phyloP scores from a whole-genome alignment of 2,888 invertebrate species.

The Chouioia cunea region DNA sequence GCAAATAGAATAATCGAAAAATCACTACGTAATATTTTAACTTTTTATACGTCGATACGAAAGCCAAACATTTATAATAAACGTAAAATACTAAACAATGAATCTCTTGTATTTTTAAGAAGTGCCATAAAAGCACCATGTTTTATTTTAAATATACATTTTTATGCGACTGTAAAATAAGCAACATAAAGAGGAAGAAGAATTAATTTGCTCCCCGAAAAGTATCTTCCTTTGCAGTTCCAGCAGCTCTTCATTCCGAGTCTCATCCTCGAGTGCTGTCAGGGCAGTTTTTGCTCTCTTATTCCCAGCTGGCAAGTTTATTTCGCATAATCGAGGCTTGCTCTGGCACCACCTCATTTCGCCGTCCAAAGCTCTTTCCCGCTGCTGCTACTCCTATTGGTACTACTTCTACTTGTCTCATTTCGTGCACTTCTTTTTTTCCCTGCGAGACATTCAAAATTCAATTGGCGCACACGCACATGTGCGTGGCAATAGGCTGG shows the following conservation, averaged over 20 bases:
- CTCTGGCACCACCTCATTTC: constrained; percentile 47
- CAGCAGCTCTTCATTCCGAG: neutral
- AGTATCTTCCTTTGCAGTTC: constrained; percentile 2
- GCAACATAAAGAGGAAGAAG: too few species aligned
- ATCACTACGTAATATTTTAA: too few species aligned
- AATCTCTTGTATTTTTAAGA: too few species aligned
- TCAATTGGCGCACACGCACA: constrained; percentile 33
- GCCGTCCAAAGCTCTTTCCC: neutral
- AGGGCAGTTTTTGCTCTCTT: constrained; percentile 43
- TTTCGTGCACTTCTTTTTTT: constrained; percentile 7
- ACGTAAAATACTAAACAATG: too few species aligned
- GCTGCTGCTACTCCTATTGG: constrained; percentile 6
- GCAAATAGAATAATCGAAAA: too few species aligned
- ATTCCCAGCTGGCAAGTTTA: constrained; percentile 56
- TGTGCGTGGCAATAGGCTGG: neutral
- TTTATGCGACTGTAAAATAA: too few species aligned
- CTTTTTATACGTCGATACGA: too few species aligned
- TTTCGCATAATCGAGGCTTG: constrained; percentile 59
- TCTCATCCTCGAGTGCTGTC: neutral
- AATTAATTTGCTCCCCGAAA: neutral
- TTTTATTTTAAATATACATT: neutral
- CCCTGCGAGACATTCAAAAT: constrained; percentile 24
- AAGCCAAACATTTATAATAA: too few species aligned
- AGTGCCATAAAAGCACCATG: too few species aligned
- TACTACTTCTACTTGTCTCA: constrained; percentile 10